Base-by-base conservation (phyloP, 1,140 invertebrate species). In the Sycobia sp. region DNA sequence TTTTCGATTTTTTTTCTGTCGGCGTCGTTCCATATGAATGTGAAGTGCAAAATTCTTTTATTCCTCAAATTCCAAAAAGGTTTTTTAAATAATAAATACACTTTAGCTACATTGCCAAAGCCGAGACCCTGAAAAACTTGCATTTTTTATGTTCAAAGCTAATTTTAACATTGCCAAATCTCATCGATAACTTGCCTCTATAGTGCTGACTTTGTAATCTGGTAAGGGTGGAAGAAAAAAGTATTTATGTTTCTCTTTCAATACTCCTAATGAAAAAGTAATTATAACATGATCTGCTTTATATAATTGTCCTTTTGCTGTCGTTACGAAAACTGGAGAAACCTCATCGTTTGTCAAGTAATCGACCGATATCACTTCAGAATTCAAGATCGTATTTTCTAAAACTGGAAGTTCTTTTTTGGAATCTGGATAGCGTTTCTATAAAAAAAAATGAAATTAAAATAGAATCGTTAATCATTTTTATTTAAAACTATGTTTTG, bases 51-150 rank as follows among this genome's bases (percentile, higher is more conserved):
- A 46, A 72, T 76, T 3, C 69, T 73, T 27, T 82, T 73, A 22
- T 82, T 69, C 9, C 25, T 43, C n/a, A 65, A 39, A 0, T 85
- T 82, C 85, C 88, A 88, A 82, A 89, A 90, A 3, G 82, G 78
- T 25, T 81, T 72, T 0, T 83, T 74, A 69, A 88, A 91, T 66
- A 88, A 83, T 34, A 91, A 72, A 69, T 90, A 92, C 58, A 95
- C 88, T 76, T 89, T 89, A 64, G 86, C 79, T 0, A 87, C 84
- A 13, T 78, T 82, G 16, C 87, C 87, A 74, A 86, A 85, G 5
- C 80, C 84, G 36, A 86, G 69, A 55, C 76, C 71, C 76, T 84
- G 11, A 32, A 32, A 11, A 7, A 32, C 4, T 32, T 32, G 29
- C 29, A 32, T 32, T 11, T 32, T 11, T 32, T 7, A 7, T 32